Conservation (phyloP, 1,140 invertebrate genomes). For the Drosophila mayri region DNA sequence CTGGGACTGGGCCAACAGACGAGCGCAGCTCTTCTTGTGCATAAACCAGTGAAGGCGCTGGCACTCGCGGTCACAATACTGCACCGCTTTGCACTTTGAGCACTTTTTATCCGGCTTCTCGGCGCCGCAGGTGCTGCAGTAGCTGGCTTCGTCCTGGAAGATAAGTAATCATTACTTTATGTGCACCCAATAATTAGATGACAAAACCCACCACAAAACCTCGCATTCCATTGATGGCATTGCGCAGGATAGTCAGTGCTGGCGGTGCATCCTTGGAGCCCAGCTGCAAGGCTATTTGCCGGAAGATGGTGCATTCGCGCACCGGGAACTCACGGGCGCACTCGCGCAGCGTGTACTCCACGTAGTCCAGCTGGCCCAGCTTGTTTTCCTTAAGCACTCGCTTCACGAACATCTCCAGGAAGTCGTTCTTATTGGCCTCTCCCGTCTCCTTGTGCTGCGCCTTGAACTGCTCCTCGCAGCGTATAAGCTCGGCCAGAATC, state of each 20-base stretch:
- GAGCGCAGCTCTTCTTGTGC: constrained; percentile 95
- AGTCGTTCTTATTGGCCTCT: constrained; percentile 86
- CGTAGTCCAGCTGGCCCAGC: constrained; percentile 91
- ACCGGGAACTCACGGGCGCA: constrained; percentile 95
- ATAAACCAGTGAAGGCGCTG: constrained; percentile 98
- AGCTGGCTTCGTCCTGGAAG: constrained; percentile 87
- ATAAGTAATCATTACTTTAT: not conserved
- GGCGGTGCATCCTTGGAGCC: constrained; percentile 89
- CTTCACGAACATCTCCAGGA: constrained; percentile 90
- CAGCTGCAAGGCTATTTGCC: constrained; percentile 91
- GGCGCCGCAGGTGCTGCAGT: constrained; percentile 95
- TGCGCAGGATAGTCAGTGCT: constrained; percentile 91
- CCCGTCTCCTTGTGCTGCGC: constrained; percentile 84
- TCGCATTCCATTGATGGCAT: constrained; percentile 95
- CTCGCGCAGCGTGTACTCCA: constrained; percentile 94
- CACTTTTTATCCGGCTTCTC: constrained; percentile 96
- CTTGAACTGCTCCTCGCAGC: constrained; percentile 88
- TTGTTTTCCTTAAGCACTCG: constrained; percentile 92
- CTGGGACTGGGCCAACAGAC: constrained; percentile 84
- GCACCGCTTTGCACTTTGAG: constrained; percentile 96
- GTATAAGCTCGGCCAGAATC: constrained; percentile 90
- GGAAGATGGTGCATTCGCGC: constrained; percentile 93
- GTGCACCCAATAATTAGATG: not conserved
- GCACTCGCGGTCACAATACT: constrained; percentile 97
- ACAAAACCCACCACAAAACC: constrained; percentile 86